Evolutionary conservation across 2,797 vertebrate genomes (phyloP).

Genomic region (Tragelaphus eurycerus): DNA sequence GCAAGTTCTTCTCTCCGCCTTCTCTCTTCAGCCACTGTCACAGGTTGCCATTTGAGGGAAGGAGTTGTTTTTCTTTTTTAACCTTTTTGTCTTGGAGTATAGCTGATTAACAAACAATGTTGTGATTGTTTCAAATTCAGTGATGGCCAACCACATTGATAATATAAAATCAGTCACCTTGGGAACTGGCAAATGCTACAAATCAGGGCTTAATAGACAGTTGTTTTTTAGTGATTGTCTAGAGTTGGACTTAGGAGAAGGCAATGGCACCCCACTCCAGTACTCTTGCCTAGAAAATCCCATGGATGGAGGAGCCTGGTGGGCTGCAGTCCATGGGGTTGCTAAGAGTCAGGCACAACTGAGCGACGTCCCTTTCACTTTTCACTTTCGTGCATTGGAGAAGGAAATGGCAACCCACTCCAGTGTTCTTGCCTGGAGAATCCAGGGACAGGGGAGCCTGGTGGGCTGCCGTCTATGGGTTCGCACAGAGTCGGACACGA

Average conservation of each 20-base stretch:
- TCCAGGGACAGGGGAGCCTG: too few relatives aligned
- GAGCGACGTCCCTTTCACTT: too few relatives aligned
- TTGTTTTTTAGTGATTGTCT: not conserved
- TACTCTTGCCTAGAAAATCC: too few relatives aligned
- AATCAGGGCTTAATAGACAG: not conserved
- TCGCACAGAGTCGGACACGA: too few relatives aligned
- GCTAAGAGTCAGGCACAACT: too few relatives aligned
- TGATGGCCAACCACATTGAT: not conserved
- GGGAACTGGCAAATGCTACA: not conserved
- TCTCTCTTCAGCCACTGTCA: not conserved
- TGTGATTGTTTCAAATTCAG: not conserved
- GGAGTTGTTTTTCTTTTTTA: not conserved
- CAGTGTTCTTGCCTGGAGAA: too few relatives aligned
- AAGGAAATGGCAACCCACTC: too few relatives aligned
- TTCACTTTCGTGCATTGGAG: too few relatives aligned
- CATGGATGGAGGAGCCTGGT: too few relatives aligned
- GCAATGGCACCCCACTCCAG: too few relatives aligned
- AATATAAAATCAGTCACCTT: not conserved
- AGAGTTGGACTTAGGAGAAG: not conserved
- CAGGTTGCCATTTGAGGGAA: not conserved
- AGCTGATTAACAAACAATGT: not conserved
- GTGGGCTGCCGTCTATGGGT: too few relatives aligned
- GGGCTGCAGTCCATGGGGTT: too few relatives aligned
- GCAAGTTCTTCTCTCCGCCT: not conserved
- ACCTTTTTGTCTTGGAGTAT: not conserved